Conservation (phyloP, 1,140 invertebrate species). For the Pseudobourletiella spinata region DNA sequence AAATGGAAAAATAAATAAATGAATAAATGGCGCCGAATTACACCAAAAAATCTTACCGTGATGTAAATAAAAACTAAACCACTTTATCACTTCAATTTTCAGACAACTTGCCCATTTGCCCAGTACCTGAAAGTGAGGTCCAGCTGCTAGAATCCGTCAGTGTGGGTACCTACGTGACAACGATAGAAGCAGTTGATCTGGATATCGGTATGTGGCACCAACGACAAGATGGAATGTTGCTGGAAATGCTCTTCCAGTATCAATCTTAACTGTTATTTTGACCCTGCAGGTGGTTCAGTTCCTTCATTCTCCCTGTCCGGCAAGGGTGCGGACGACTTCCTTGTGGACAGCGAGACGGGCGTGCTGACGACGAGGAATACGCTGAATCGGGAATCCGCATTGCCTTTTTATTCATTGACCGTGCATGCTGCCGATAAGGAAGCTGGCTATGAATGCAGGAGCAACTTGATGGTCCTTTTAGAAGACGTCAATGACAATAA, state of each 20-base stretch:
- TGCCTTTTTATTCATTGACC: constrained; percentile 66
- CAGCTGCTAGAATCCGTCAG: constrained; percentile 20
- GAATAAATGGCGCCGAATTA: no score
- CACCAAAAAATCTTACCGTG: no score
- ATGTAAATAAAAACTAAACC: no score
- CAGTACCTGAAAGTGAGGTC: constrained; percentile 24
- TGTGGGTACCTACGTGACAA: constrained; percentile 24
- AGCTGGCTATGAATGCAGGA: constrained; percentile 55
- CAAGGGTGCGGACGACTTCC: constrained; percentile 23
- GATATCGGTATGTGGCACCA: constrained; percentile 34
- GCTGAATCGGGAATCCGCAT: constrained; percentile 67
- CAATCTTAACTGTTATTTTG: no score
- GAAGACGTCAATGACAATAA: constrained; percentile 79
- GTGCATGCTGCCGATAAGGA: constrained; percentile 73
- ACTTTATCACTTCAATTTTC: no score
- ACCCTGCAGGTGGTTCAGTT: background rate
- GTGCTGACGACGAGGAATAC: constrained; percentile 63
- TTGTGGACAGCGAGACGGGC: constrained; percentile 45
- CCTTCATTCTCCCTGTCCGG: constrained; percentile 29
- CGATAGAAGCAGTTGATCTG: constrained; percentile 30
- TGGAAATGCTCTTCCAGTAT: no score
- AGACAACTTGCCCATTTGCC: constrained; percentile 35
- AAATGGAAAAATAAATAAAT: no score
- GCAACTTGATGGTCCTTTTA: constrained; percentile 66
- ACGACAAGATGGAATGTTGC: no score